These are phyloP conservation scores for Polydesmus complanatus DNA, from an alignment of 2,888 invertebrate species.

Conservation along the genomic window DNA sequence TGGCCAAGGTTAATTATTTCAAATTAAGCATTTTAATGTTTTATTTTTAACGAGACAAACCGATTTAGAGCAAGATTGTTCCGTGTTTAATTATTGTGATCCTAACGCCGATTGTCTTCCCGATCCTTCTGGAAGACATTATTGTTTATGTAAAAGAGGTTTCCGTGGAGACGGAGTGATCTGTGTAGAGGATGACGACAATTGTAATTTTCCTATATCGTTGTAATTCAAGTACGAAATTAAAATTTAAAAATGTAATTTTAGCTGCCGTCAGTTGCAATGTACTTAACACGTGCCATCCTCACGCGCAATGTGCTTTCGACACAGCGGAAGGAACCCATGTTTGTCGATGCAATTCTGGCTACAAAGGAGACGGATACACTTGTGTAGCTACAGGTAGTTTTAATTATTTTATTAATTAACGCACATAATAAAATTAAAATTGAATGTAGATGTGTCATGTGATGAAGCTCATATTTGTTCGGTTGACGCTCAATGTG, in stretches of 20 bases:
- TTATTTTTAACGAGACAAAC: not conserved
- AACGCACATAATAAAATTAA: not conserved
- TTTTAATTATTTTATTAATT: not conserved
- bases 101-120: conserved; percentile 29
- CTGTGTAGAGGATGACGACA: conserved; percentile 28
- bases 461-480: conserved; percentile 45
- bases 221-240: not conserved
- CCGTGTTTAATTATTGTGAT: conserved; percentile 24
- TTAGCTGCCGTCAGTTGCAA: conserved; percentile 40
- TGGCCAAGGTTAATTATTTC: conserved; percentile 10
- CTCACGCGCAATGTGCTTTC: conserved; percentile 56
- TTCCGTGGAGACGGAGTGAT: conserved; percentile 48
- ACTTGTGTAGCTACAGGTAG: not conserved
- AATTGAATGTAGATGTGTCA: conserved; percentile 27
- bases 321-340: conserved; percentile 21
- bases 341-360: conserved; percentile 34
- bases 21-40: not conserved
- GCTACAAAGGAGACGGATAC: conserved; percentile 25
- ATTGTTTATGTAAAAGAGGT: conserved; percentile 53
- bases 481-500: conserved; percentile 38
- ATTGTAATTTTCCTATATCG: not conserved
- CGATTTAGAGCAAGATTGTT: conserved; percentile 5
- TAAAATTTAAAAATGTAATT: not conserved
- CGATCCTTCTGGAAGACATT: conserved; percentile 20
- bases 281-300: conserved; percentile 61